Percentiles rank a stretch among this genome's conserved stretches.
These are phyloP conservation scores for Myrmophylax atrothorax DNA, from an alignment of 2,113 vertebrate species.

Conservation along the genomic window DNA sequence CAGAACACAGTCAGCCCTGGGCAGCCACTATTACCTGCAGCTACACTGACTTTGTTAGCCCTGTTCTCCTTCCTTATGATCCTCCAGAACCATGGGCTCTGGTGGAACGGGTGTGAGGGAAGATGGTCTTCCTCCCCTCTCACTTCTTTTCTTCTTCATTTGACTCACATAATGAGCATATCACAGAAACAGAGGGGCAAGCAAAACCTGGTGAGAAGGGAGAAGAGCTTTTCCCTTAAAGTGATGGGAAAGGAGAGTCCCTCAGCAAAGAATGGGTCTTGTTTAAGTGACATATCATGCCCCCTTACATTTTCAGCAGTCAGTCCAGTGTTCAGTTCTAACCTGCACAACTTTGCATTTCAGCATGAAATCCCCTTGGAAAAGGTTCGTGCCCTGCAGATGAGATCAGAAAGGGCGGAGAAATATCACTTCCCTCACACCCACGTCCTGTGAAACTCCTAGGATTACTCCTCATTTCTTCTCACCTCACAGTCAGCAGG, in stretches of 20 bases:
- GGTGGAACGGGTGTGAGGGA: neutral
- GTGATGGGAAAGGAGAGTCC: neutral
- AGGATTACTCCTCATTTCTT: neutral
- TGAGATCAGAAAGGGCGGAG: neutral
- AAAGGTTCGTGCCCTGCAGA: neutral
- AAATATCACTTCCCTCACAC: neutral
- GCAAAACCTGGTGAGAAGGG: neutral
- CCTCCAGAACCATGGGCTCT: neutral
- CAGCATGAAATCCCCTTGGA: neutral
- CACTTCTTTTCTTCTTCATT: neutral
- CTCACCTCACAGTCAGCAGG: neutral
- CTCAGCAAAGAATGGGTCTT: neutral
- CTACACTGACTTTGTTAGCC: neutral
- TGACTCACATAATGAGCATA: neutral
- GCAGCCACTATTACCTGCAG: neutral
- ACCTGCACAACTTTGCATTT: neutral
- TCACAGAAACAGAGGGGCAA: neutral
- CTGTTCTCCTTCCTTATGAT: neutral
- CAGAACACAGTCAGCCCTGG: neutral
- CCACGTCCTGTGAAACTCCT: neutral
- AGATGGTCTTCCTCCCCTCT: neutral
- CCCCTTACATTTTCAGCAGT: neutral
- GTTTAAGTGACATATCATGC: rapidly evolving
- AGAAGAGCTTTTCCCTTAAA: neutral
- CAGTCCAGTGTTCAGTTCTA: neutral